These are phyloP conservation scores for Centruroides vittatus DNA, from an alignment of 1,140 invertebrate species.

Conservation along the genomic window DNA sequence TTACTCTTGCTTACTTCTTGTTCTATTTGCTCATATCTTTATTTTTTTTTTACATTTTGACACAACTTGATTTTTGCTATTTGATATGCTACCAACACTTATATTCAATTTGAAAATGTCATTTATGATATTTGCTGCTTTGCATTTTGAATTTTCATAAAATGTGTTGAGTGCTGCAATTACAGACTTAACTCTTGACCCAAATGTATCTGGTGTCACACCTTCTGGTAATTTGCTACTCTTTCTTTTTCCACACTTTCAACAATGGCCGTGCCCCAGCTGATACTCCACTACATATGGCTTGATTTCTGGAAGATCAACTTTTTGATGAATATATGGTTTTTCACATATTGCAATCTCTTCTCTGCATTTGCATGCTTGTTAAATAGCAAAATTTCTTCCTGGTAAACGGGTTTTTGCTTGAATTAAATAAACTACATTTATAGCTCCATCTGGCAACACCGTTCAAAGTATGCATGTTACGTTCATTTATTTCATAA, in stretches of 20 bases:
- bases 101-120: background rate
- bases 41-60: conserved; percentile 1
- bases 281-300: conserved; percentile 3
- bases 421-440: too few relatives aligned
- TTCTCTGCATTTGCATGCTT: conserved; percentile 2
- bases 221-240: conserved; percentile 3
- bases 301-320: conserved; percentile 6
- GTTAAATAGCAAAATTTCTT: background rate
- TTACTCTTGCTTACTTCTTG: conserved; percentile 5
- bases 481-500: too few relatives aligned
- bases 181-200: conserved; percentile 1
- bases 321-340: conserved; percentile 10
- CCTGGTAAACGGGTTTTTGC: too few relatives aligned
- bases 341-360: conserved; percentile 4
- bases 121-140: background rate
- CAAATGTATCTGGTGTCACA: conserved; percentile 9
- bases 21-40: conserved; percentile 4
- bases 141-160: background rate
- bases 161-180: background rate
- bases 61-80: background rate
- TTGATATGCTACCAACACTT: background rate
- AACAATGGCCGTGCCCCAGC: conserved; percentile 1
- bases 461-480: too few relatives aligned
- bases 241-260: conserved; percentile 4
- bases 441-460: too few relatives aligned